Conservation (phyloP, 2,888 invertebrate species). For the Phaonia tiefii region DNA sequence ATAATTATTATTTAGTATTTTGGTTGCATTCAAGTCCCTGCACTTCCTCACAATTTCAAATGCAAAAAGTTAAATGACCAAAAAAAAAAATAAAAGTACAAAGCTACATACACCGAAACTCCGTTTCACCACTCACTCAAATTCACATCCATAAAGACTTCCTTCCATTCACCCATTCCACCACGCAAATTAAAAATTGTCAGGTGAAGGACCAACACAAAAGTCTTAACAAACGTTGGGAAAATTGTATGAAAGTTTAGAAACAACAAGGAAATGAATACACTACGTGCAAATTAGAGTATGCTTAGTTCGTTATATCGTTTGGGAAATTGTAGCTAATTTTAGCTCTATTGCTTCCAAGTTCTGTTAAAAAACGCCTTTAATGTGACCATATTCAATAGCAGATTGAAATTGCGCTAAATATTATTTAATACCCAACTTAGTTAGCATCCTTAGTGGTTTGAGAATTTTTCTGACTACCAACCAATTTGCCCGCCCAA, state of each 20-base stretch:
- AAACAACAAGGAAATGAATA: slow-evolving; percentile 7
- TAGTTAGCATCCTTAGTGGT: no score
- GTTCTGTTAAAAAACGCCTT: no score
- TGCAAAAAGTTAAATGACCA: slow-evolving; percentile 23
- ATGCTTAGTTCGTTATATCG: no score
- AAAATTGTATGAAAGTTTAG: slow-evolving; percentile 16
- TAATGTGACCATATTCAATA: no score
- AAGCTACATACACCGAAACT: neutral
- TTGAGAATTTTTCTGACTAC: no score
- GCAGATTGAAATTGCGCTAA: no score
- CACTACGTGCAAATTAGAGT: no score
- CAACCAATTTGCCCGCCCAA: no score
- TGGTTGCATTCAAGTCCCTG: slow-evolving; percentile 6
- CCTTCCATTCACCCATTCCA: neutral
- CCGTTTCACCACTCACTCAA: neutral
- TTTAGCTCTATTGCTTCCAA: no score
- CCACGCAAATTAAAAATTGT: slow-evolving; percentile 36
- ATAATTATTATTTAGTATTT: slow-evolving; percentile 53
- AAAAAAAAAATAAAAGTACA: no score
- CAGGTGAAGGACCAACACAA: slow-evolving; percentile 52
- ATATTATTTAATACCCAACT: no score
- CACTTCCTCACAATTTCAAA: neutral
- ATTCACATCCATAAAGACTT: neutral
- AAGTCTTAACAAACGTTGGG: slow-evolving; percentile 48
- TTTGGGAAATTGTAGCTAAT: no score